Percentiles rank a stretch among this genome's conserved stretches.
These are phyloP conservation scores for Nyctibius grandis DNA, from an alignment of 2,797 vertebrate genomes.

Conservation along the genomic window DNA sequence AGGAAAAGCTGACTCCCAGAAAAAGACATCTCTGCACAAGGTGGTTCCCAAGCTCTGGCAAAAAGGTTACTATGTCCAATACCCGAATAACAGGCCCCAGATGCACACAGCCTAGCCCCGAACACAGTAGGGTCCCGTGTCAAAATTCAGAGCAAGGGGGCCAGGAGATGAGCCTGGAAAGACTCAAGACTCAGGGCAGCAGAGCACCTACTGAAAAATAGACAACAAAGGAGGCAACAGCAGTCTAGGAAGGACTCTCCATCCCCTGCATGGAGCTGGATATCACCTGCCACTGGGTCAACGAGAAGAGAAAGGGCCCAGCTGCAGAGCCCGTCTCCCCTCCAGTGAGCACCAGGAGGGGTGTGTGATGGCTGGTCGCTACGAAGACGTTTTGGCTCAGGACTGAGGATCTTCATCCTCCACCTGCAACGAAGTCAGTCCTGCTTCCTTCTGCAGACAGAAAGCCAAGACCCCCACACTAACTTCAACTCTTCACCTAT, in stretches of 20 bases:
- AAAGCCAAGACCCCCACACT: not conserved
- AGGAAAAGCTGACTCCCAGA: not conserved
- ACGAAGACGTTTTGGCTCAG: not conserved
- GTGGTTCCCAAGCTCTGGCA: not conserved
- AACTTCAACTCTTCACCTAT: not conserved
- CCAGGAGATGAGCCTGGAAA: not conserved
- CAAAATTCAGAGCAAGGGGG: not conserved
- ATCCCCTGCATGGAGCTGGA: not conserved
- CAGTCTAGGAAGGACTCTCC: not conserved
- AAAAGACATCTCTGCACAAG: not conserved
- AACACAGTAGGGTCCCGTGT: not conserved
- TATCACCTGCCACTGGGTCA: not conserved
- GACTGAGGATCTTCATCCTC: not conserved
- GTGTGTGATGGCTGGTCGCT: not conserved
- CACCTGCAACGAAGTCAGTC: not conserved
- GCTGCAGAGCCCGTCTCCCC: not conserved
- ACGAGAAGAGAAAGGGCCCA: not conserved
- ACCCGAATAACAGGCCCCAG: not conserved
- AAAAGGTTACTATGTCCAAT: not conserved
- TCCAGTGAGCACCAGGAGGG: not conserved
- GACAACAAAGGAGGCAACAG: not conserved
- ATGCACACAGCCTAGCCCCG: not conserved
- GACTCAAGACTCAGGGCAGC: not conserved
- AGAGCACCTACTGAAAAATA: not conserved
- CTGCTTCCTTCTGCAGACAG: constrained; percentile 13